These are phyloP conservation scores for Sinocyclocheilus anshuiensis DNA, from an alignment of 2,113 vertebrate genomes.

Conservation along the genomic window DNA sequence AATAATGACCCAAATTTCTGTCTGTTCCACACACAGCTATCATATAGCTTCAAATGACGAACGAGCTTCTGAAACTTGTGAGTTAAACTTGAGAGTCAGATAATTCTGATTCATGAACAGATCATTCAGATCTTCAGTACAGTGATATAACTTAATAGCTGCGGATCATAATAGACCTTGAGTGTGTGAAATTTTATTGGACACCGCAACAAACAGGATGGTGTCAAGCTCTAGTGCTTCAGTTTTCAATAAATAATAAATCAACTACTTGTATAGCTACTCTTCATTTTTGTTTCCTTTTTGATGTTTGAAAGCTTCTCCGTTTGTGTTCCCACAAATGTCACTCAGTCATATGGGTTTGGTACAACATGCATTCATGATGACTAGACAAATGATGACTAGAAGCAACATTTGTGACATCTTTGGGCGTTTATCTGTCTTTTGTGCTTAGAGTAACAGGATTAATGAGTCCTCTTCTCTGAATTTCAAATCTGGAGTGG, in stretches of 20 bases:
- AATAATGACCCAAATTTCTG: background rate
- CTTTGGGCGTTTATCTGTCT: background rate
- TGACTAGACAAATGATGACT: background rate
- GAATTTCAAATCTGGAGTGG: conserved; percentile 49
- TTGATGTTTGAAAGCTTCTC: background rate
- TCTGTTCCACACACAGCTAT: background rate
- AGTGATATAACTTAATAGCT: background rate
- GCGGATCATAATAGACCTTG: background rate
- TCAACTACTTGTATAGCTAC: background rate
- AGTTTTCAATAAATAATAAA: background rate
- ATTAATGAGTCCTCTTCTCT: conserved; percentile 35
- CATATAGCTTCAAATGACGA: background rate
- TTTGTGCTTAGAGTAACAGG: background rate
- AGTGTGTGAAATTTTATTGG: background rate
- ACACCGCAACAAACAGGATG: background rate
- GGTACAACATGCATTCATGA: background rate
- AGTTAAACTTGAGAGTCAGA: too few relatives aligned
- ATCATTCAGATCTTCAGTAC: too few relatives aligned
- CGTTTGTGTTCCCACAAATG: background rate
- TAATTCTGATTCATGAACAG: too few relatives aligned
- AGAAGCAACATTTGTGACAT: background rate
- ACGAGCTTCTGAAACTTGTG: too few relatives aligned
- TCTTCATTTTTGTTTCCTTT: background rate
- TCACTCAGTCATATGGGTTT: background rate
- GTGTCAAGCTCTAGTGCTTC: background rate